Conservation (phyloP, 2,797 vertebrate genomes). For the Cossypha heuglini region DNA sequence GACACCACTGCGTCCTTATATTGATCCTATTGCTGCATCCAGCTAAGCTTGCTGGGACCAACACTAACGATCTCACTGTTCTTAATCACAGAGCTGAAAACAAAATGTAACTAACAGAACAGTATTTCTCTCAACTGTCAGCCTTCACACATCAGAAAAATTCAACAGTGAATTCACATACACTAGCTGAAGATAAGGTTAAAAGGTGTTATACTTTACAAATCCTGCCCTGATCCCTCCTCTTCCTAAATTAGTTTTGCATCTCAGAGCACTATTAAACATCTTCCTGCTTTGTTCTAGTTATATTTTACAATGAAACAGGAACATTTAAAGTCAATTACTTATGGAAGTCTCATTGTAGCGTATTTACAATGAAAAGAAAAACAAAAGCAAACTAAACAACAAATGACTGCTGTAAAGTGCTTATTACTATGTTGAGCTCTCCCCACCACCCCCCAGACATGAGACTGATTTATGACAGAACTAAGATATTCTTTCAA, state of each 20-base stretch:
- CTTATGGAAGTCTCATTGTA: background rate
- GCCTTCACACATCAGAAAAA: background rate
- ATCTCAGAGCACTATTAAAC: background rate
- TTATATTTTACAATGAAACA: conserved; percentile 5
- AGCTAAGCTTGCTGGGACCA: conserved; percentile 22
- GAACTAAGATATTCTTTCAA: conserved; percentile 36
- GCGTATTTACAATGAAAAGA: background rate
- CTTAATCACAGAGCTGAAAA: conserved; percentile 46
- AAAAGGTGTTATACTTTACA: background rate
- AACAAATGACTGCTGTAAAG: background rate
- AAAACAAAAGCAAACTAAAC: background rate
- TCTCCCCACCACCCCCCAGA: background rate
- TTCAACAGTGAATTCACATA: background rate
- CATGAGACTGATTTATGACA: conserved; percentile 36
- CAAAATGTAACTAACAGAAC: background rate
- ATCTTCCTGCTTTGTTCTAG: background rate
- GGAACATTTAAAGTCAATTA: background rate
- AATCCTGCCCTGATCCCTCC: background rate
- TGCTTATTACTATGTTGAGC: background rate
- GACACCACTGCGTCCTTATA: background rate
- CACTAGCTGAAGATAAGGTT: background rate
- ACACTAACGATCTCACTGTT: conserved; percentile 35
- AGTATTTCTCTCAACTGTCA: background rate
- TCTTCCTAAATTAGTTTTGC: background rate
- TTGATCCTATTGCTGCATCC: conserved; percentile 16